Conservation (phyloP, 2,888 invertebrate genomes). For the Conchocele bisecta region DNA sequence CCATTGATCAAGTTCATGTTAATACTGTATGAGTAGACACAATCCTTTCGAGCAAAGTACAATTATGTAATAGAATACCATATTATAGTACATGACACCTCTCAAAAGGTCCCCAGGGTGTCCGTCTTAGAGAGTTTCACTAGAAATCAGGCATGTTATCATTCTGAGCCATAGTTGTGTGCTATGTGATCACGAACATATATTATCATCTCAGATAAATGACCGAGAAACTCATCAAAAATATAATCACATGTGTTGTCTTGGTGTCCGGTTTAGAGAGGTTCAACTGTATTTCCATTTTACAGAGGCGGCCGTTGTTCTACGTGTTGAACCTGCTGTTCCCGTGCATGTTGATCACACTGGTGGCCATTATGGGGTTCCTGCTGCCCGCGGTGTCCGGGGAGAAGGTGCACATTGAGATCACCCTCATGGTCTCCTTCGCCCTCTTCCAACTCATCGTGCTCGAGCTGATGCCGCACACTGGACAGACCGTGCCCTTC, state of each 20-base stretch:
- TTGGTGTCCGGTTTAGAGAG: background rate
- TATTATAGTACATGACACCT: too few species aligned
- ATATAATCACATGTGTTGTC: background rate
- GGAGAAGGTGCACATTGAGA: conserved; percentile 73
- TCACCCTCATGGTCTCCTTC: conserved; percentile 74
- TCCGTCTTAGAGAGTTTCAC: too few species aligned
- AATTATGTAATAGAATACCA: too few species aligned
- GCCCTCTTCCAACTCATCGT: conserved; percentile 76
- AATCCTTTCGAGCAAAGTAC: too few species aligned
- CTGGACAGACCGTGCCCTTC: conserved; percentile 70
- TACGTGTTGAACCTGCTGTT: conserved; percentile 74
- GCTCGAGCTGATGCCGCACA: conserved; percentile 73
- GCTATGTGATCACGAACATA: background rate
- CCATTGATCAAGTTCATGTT: too few species aligned
- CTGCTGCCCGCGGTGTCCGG: conserved; percentile 75
- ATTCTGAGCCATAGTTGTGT: background rate
- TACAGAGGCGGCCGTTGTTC: conserved; percentile 69
- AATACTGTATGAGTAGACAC: too few species aligned
- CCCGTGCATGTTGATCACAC: conserved; percentile 73
- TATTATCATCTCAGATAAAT: too few species aligned
- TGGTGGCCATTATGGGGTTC: conserved; percentile 70
- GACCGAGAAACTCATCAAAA: too few species aligned
- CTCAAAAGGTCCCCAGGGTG: too few species aligned
- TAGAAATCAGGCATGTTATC: too few species aligned
- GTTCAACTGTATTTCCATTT: conserved; percentile 11